Conservation (phyloP, 1,140 invertebrate species). For the Pseudachorutes palmiensis region DNA sequence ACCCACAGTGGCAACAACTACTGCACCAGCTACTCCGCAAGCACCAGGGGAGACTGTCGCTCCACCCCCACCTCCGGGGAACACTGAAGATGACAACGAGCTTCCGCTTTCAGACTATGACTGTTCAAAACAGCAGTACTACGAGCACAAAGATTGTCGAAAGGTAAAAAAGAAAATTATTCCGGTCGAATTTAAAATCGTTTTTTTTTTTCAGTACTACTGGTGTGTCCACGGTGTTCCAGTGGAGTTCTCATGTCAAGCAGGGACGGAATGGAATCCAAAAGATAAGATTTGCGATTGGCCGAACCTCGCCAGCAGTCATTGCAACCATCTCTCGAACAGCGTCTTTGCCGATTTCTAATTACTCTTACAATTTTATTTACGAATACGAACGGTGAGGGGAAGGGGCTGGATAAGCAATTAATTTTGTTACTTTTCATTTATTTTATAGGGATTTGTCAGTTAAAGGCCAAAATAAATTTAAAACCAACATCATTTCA, state of each 20-base stretch:
- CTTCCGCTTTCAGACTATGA: conserved; percentile 9
- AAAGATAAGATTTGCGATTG: conserved; percentile 63
- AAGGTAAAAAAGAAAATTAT: conserved; percentile 16
- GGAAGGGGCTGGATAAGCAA: too few relatives aligned
- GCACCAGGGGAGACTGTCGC: conserved; percentile 2
- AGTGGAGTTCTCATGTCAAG: conserved; percentile 55
- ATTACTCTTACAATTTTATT: too few relatives aligned
- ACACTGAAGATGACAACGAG: background rate
- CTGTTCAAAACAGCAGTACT: conserved; percentile 25
- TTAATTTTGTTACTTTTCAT: too few relatives aligned
- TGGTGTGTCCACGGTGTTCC: conserved; percentile 66
- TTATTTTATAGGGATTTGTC: too few relatives aligned
- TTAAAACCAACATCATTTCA: too few relatives aligned
- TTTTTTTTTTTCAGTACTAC: conserved; percentile 56
- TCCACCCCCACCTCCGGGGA: background rate
- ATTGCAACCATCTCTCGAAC: background rate
- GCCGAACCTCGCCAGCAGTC: conserved; percentile 44
- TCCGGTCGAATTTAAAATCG: background rate
- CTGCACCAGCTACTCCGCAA: background rate
- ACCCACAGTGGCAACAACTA: background rate
- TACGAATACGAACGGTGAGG: too few relatives aligned
- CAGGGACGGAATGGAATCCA: conserved; percentile 64
- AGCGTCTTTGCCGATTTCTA: background rate
- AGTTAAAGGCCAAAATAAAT: too few relatives aligned
- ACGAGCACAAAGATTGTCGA: conserved; percentile 25